A percentile compares a stretch with the other conserved stretches of the same genome.
Evolutionary conservation across 2,888 invertebrate genomes (phyloP).

Genomic region (Philaethria dido): DNA sequence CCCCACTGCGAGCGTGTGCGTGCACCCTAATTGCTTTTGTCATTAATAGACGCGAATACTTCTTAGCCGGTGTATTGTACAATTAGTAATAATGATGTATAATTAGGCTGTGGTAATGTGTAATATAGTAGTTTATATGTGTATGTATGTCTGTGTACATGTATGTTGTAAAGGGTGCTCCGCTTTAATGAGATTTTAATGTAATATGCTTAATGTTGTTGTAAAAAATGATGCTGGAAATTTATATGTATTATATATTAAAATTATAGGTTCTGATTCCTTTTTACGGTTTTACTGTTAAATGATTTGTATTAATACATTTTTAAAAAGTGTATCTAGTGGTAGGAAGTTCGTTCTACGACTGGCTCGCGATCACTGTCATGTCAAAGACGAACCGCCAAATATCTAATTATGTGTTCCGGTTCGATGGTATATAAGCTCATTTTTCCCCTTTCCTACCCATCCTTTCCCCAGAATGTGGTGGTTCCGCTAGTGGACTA

Average conservation of each 20-base stretch:
- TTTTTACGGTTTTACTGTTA: neutral
- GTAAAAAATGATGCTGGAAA: neutral
- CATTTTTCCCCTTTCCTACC: too few relatives aligned
- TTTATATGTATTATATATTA: too few relatives aligned
- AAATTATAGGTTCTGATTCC: neutral
- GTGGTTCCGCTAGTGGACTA: too few relatives aligned
- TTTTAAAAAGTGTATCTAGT: neutral
- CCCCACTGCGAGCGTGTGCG: conserved; percentile 60
- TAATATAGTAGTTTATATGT: conserved; percentile 52
- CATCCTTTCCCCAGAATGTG: too few relatives aligned
- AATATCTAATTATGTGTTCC: too few relatives aligned
- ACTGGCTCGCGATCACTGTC: too few relatives aligned
- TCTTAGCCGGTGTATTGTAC: conserved; percentile 79
- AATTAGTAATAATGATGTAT: conserved; percentile 82
- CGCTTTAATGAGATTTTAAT: conserved; percentile 20
- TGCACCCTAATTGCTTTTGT: conserved; percentile 82
- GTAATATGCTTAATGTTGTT: conserved; percentile 4
- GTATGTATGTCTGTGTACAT: conserved; percentile 37
- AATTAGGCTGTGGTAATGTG: conserved; percentile 66
- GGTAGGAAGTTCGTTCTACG: too few relatives aligned
- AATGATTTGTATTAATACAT: neutral
- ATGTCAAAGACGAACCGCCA: too few relatives aligned
- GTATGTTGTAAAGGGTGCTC: conserved; percentile 29
- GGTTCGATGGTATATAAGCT: too few relatives aligned
- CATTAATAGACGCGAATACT: conserved; percentile 83